phyloP scores from a whole-genome alignment of 1,140 invertebrate genomes.

The Battus philenor region DNA sequence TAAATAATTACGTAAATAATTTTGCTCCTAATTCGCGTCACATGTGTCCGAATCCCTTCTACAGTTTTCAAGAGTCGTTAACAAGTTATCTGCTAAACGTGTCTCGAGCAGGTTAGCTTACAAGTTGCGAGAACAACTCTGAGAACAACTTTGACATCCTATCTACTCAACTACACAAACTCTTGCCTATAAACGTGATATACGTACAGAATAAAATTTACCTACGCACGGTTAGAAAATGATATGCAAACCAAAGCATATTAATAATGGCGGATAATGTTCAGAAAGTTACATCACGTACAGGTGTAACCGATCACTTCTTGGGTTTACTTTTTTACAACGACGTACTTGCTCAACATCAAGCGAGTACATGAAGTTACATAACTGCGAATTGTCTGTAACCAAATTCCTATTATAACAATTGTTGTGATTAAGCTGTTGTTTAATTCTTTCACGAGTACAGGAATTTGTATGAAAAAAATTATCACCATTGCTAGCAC shows the following conservation, averaged over 20 bases:
- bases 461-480: too few relatives aligned
- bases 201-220: neutral
- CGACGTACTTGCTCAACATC: neutral
- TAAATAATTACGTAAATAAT: neutral
- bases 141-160: neutral
- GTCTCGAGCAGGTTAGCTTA: conserved; percentile 2
- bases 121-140: neutral
- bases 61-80: conserved; percentile 3
- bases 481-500: too few relatives aligned
- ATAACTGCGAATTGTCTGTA: conserved; percentile 1
- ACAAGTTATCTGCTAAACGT: neutral
- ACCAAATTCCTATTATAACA: conserved; percentile 9
- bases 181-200: neutral
- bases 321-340: neutral
- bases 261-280: conserved; percentile 4
- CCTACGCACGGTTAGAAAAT: neutral
- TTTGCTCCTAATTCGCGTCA: neutral
- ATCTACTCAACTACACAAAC: neutral
- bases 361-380: conserved; percentile 2
- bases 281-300: conserved; percentile 7
- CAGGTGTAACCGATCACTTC: neutral
- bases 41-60: neutral
- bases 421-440: neutral
- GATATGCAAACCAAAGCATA: neutral
- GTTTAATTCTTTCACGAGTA: too few relatives aligned